phyloP scores from a whole-genome alignment of 2,888 invertebrate species.

The Drosophila aldrichi region DNA sequence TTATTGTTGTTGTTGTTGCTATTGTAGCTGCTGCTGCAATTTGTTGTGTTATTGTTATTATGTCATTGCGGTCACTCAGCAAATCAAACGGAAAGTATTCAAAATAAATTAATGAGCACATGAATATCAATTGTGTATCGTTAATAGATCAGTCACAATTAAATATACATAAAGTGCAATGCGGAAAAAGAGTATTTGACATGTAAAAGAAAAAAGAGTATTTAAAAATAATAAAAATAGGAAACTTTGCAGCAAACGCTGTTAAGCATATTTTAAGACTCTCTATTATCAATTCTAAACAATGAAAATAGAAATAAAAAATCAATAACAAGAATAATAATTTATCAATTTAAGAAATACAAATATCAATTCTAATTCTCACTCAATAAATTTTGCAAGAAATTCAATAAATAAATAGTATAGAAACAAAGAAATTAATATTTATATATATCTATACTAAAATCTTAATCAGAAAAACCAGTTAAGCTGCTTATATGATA shows the following conservation, averaged over 20 bases:
- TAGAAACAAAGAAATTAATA: background rate
- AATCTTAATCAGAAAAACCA: constrained; percentile 68
- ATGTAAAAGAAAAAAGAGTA: background rate
- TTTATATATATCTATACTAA: constrained; percentile 18
- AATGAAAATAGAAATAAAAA: background rate
- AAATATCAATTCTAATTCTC: background rate
- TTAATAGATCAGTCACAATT: constrained; percentile 27
- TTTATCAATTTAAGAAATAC: background rate
- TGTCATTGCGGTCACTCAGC: constrained; percentile 68
- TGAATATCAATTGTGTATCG: constrained; percentile 38
- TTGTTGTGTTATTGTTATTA: constrained; percentile 60
- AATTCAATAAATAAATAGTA: constrained; percentile 34
- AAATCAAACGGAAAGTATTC: constrained; percentile 48
- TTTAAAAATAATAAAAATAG: background rate
- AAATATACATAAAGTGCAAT: background rate
- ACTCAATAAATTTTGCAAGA: constrained; percentile 54
- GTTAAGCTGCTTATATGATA: constrained; percentile 53
- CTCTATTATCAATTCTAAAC: background rate
- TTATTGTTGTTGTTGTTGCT: constrained; percentile 32
- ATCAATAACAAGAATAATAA: background rate
- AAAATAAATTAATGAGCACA: constrained; percentile 44
- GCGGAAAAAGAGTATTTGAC: constrained; percentile 20
- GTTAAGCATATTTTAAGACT: background rate
- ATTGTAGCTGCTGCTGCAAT: constrained; percentile 42
- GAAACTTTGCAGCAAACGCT: background rate